phyloP scores from a whole-genome alignment of 2,113 vertebrate genomes.

The Candoia aspera region DNA sequence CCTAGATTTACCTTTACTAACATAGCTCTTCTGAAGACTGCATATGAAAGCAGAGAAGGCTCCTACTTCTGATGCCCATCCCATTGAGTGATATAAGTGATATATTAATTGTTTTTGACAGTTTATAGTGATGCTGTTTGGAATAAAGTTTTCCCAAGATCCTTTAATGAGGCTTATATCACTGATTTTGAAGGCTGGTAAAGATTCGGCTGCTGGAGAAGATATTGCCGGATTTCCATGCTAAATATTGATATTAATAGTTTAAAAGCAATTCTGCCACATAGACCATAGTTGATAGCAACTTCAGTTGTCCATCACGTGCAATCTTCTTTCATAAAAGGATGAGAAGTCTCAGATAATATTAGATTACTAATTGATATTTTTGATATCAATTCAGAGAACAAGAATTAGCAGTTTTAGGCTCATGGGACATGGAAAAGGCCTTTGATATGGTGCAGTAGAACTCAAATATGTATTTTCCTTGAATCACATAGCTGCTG shows the following conservation, averaged over 20 bases:
- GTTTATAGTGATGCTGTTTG: neutral
- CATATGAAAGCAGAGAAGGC: neutral
- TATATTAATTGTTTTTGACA: neutral
- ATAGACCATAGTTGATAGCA: neutral
- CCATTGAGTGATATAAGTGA: neutral
- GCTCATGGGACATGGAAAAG: neutral
- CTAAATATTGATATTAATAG: neutral
- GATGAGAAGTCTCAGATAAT: neutral
- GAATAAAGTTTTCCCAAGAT: neutral
- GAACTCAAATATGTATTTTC: neutral
- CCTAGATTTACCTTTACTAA: neutral
- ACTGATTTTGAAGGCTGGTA: neutral
- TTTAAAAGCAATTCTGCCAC: neutral
- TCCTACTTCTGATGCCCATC: neutral
- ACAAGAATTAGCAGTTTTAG: neutral
- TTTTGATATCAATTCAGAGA: neutral
- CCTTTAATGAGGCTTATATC: neutral
- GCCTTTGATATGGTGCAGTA: neutral
- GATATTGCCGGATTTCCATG: neutral
- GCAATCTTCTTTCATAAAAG: neutral
- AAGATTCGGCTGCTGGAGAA: neutral
- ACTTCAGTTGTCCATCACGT: neutral
- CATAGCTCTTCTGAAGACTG: neutral
- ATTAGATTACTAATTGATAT: neutral
- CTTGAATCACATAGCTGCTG: neutral